Evolutionary conservation across 2,113 vertebrate genomes (phyloP), one percentile per base, ranked within the genome.

Genomic region (Xyliphius kryptos): DNA sequence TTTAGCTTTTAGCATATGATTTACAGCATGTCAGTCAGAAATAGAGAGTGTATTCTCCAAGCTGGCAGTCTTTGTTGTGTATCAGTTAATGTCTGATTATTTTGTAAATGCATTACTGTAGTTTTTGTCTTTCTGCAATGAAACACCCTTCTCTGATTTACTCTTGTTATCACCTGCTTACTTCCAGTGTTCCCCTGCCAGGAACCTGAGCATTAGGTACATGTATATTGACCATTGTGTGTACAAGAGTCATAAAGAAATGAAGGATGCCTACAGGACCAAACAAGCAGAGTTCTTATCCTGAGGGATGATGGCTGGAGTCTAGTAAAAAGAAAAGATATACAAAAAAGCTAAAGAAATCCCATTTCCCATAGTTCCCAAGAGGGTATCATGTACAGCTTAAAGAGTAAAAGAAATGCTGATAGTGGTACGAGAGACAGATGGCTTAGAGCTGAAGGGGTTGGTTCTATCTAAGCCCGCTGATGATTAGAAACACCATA

Each of bases 301-400:
- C n/a, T n/a, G n/a, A n/a, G n/a, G n/a, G n/a, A n/a, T n/a, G n/a
- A n/a, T n/a, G n/a, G n/a, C n/a, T n/a, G n/a, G n/a, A n/a, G n/a
- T n/a, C n/a, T n/a, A 32, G 26, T 71, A 73, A 73, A 77, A 76
- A 80, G 82, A 85, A 80, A 76, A 84, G 80, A 79, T 74, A 83
- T 82, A 87, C 80, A 86, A 86, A 88, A 81, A 20, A 1, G 70
- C 80, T 79, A 57, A 52, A 74, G 78, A 51, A 61, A 62, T 15
- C 52, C 51, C 80, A 79, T 85, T 89, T 88, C 89, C 85, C 85
- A 88, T 75, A 81, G 88, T 86, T 79, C 89, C 88, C 91, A 86
- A 74, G 90, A 87, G 90, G 88, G 87, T 91, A 91, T 91, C 87
- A 86, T 79, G 79, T 90, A 84, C 74, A 87, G 80, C 80, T 64